Evolutionary conservation across 2,888 invertebrate species (phyloP), one percentile per base, ranked within the genome.

Genomic region (Diaphora mendica): DNA sequence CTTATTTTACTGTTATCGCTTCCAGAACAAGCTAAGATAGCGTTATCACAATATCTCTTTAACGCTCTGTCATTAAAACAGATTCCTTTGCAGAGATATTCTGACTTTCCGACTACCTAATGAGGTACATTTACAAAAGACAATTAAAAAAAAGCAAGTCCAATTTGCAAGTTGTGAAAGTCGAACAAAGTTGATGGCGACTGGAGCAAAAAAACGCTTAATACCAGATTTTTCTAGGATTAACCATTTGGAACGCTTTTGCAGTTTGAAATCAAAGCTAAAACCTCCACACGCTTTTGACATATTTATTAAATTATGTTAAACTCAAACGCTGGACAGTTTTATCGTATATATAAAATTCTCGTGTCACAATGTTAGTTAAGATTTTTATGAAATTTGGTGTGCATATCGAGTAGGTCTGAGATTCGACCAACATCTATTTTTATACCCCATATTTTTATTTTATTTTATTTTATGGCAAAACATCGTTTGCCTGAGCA

Each of bases 161-260:
- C 67, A 81, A 79, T 83, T 78, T 81, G 73, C 77, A 77, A 76
- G 69, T 75, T 82, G n/a, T 62, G n/a, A 66, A 80, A 77, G 67
- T 80, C 68, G 72, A 26, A 72, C 72, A 73, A 76, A 76, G 75
- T 72, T 72, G 39, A 69, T 26, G 65, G 35, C 44, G 30, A 62
- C 7, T 15, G 17, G 26, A 59, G 72, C 9, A 77, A 75, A 78
- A 44, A 59, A 62, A 55, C 15, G 74, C 64, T n/a, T 39, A 74
- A 71, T 44, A 7, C 23, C 26, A 67, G 66, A 73, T 73, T 70
- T 74, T 73, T 67, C 17, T 62, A 68, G 33, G 71, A 80, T 75
- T 76, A 78, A 81, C 67, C 74, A 75, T 77, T 83, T 75, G 17
- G 70, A 73, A 64, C 67, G 48, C 62, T 75, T 75, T 64, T 1